A percentile compares a stretch with the other conserved stretches of the same genome.
Conservation (phyloP, 2,797 vertebrate genomes). For the Gorsachius magnificus region DNA sequence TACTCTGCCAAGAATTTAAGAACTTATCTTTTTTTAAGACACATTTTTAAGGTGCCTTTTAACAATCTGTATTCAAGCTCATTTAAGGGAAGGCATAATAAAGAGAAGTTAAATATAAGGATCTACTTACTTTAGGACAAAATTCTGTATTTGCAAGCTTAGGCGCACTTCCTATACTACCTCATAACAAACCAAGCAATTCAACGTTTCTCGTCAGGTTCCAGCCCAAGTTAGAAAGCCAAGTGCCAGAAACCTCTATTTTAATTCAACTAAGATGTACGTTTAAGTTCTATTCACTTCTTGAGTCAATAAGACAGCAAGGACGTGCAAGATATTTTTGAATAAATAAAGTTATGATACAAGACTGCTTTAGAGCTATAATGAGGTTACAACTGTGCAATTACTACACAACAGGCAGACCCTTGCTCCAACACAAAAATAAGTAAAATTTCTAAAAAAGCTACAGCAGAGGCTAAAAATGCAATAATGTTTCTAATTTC, state of each 20-base stretch:
- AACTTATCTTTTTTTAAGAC: background rate
- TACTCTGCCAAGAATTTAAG: background rate
- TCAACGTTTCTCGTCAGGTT: background rate
- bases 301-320: background rate
- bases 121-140: background rate
- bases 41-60: background rate
- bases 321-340: background rate
- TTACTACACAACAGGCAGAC: background rate
- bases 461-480: background rate
- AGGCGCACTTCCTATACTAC: accelerated
- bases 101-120: background rate
- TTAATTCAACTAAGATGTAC: background rate
- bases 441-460: background rate
- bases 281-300: background rate
- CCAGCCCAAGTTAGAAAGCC: background rate
- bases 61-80: background rate
- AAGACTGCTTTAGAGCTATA: background rate
- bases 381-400: background rate
- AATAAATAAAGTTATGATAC: background rate
- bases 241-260: background rate
- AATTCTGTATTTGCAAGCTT: background rate
- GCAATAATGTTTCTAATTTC: background rate
- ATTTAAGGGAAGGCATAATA: background rate
- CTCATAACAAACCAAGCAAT: background rate
- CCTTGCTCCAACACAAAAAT: background rate